phyloP scores from a whole-genome alignment of 2,888 invertebrate genomes.

The Cheilosia grossa region DNA sequence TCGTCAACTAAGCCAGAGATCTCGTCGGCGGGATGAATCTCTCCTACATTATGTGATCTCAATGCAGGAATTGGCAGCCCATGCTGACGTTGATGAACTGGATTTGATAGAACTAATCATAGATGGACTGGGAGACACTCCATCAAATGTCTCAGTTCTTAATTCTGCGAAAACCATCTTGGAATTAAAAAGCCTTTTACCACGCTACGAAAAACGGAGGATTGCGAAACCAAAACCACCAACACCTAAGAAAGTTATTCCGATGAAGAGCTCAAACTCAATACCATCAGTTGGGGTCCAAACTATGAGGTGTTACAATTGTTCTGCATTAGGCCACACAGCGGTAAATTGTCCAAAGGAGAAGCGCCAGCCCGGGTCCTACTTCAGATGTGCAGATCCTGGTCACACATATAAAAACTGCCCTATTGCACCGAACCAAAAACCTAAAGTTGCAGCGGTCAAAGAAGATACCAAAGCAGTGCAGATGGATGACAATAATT shows the following conservation, averaged over 20 bases:
- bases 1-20: background rate
- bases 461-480: background rate
- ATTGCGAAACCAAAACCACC: background rate
- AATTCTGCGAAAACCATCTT: conserved; percentile 11
- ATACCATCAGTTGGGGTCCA: no score
- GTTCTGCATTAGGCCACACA: conserved; percentile 2
- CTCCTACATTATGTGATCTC: background rate
- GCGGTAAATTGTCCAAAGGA: conserved; percentile 5
- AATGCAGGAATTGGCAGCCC: conserved; percentile 6
- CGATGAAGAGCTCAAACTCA: background rate
- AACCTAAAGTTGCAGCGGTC: conserved; percentile 8
- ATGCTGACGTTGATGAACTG: background rate
- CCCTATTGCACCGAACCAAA: conserved; percentile 2
- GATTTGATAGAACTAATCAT: conserved; percentile 8
- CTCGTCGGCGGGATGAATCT: no score
- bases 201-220: background rate
- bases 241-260: no score
- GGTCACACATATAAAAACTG: conserved; percentile 30
- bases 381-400: conserved; percentile 24
- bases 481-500: background rate
- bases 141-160: background rate
- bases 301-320: conserved; percentile 13
- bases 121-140: background rate
- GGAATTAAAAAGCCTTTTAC: background rate
- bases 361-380: conserved; percentile 31